These are phyloP conservation scores for Hemiscyllium ocellatum DNA, from an alignment of 2,113 vertebrate species.

Conservation along the genomic window DNA sequence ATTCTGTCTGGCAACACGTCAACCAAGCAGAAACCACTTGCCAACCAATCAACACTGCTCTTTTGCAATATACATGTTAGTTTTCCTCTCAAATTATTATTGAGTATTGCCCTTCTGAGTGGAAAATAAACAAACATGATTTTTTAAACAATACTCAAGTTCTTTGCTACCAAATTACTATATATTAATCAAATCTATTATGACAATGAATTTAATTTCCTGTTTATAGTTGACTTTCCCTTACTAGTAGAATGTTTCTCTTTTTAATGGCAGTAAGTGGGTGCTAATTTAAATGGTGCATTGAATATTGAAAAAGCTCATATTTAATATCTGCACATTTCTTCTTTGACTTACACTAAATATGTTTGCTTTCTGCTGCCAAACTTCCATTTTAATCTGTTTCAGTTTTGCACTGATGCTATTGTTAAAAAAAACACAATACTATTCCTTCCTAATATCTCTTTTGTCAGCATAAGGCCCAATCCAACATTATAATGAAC, in stretches of 20 bases:
- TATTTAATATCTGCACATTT: conserved; percentile 2
- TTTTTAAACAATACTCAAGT: too few relatives aligned
- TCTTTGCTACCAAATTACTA: too few relatives aligned
- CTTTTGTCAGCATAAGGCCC: neutral
- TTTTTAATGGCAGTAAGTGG: neutral
- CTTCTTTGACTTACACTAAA: neutral
- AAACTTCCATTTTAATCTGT: neutral
- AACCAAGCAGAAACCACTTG: too few relatives aligned
- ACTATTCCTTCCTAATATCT: neutral
- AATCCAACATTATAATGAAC: neutral
- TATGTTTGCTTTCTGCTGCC: neutral
- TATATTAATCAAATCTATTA: too few relatives aligned
- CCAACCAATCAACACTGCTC: too few relatives aligned
- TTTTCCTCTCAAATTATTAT: too few relatives aligned
- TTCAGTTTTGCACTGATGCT: neutral
- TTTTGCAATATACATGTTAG: too few relatives aligned
- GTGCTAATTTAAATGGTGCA: neutral
- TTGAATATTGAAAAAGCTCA: neutral
- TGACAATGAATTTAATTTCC: neutral
- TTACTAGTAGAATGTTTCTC: neutral
- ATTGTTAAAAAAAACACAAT: neutral
- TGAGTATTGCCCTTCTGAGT: too few relatives aligned
- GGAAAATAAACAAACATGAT: too few relatives aligned
- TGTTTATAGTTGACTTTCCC: neutral
- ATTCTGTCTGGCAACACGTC: too few relatives aligned